Evolutionary conservation across 2,888 invertebrate species (phyloP).

Genomic region (Palloptera scutellata): DNA sequence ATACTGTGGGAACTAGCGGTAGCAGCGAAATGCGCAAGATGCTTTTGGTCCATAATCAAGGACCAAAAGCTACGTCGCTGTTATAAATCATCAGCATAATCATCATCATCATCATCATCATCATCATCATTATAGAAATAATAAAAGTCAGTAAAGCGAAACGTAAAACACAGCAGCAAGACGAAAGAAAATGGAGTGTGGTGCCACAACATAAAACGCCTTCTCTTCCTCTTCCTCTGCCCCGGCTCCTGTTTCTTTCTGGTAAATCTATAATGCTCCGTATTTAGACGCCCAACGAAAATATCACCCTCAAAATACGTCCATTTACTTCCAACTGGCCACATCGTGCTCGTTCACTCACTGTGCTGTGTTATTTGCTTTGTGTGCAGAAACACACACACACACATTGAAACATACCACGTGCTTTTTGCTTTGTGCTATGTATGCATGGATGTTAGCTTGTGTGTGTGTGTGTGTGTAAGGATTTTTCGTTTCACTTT

Average conservation of each 20-base stretch:
- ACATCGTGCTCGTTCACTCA: constrained; percentile 25
- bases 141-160: constrained; percentile 13
- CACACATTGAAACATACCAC: background rate
- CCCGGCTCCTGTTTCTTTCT: too few relatives aligned
- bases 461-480: background rate
- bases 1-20: background rate
- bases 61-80: constrained; percentile 22
- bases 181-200: too few relatives aligned
- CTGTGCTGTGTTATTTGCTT: constrained; percentile 11
- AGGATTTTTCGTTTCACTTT: background rate
- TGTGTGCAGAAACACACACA: background rate
- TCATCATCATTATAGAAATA: constrained; percentile 1
- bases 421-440: background rate
- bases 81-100: background rate
- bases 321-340: constrained; percentile 8
- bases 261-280: too few relatives aligned
- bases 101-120: constrained; percentile 4
- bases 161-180: constrained; percentile 10
- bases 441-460: background rate
- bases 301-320: too few relatives aligned
- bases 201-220: too few relatives aligned
- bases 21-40: too few relatives aligned
- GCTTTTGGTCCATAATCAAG: too few relatives aligned
- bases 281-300: too few relatives aligned
- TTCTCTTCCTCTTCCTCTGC: too few relatives aligned